Percentiles rank a stretch among this genome's conserved stretches.
These are phyloP conservation scores for Yponomeuta plumbellus DNA, from an alignment of 2,888 invertebrate genomes.

Conservation along the genomic window DNA sequence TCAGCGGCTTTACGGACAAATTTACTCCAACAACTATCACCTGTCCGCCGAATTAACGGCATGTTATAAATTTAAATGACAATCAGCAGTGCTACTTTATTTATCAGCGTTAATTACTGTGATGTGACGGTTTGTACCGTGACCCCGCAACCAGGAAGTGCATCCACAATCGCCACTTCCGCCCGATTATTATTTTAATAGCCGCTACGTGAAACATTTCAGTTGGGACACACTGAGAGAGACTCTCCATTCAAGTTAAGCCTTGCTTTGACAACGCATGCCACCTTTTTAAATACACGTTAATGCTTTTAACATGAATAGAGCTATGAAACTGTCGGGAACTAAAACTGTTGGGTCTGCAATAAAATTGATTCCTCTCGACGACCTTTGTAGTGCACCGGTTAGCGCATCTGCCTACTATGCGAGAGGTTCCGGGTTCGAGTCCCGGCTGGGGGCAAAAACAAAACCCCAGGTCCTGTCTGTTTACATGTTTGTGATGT, in stretches of 20 bases:
- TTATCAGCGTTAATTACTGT: conserved; percentile 3
- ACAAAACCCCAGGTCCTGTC: too few relatives aligned
- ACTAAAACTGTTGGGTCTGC: not conserved
- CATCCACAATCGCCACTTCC: conserved; percentile 10
- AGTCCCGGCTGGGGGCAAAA: too few relatives aligned
- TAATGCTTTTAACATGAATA: too few relatives aligned
- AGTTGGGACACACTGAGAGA: not conserved
- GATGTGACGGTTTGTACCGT: not conserved
- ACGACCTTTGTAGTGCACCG: not conserved
- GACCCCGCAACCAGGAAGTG: conserved; percentile 9
- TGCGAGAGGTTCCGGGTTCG: too few relatives aligned
- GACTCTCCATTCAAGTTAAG: not conserved
- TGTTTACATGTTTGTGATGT: too few relatives aligned
- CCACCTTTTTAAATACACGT: not conserved
- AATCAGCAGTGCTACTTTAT: not conserved
- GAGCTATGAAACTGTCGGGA: too few relatives aligned
- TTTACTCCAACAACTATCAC: too few relatives aligned
- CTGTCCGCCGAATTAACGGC: not conserved
- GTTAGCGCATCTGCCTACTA: too few relatives aligned
- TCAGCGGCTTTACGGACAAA: too few relatives aligned
- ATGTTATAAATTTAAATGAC: not conserved
- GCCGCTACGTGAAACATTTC: not conserved
- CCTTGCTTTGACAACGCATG: not conserved
- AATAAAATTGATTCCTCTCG: not conserved
- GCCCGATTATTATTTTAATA: conserved; percentile 7